Conservation (phyloP, 2,888 invertebrate species). For the Machimus atricapillus region DNA sequence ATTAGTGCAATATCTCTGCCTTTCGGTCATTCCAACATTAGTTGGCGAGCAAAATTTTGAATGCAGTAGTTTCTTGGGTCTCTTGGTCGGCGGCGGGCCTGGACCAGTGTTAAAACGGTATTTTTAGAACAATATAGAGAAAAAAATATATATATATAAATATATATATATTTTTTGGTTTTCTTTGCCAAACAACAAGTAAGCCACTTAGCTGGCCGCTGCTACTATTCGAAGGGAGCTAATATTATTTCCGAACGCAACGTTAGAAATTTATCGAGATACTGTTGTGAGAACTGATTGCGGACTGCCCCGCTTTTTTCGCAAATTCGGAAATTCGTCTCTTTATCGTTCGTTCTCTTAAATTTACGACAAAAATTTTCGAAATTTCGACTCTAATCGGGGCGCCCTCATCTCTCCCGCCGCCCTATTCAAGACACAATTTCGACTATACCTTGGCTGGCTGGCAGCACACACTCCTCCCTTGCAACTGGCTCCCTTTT, state of each 20-base stretch:
- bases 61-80: constrained; percentile 21
- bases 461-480: constrained; percentile 11
- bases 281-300: neutral
- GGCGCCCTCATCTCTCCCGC: neutral
- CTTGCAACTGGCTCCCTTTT: neutral
- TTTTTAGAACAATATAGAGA: constrained; percentile 6
- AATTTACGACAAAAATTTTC: neutral
- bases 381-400: neutral
- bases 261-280: neutral
- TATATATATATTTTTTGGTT: no score
- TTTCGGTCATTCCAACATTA: neutral
- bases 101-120: constrained; percentile 5
- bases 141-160: no score
- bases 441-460: neutral
- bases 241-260: neutral
- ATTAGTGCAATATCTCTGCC: neutral
- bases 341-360: neutral
- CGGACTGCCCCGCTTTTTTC: neutral
- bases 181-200: neutral
- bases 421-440: neutral
- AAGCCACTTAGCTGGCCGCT: neutral
- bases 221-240: neutral
- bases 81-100: neutral
- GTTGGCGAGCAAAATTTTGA: neutral
- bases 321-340: neutral